Evolutionary conservation across 2,888 invertebrate genomes (phyloP).

Genomic region (Dicycla oo): DNA sequence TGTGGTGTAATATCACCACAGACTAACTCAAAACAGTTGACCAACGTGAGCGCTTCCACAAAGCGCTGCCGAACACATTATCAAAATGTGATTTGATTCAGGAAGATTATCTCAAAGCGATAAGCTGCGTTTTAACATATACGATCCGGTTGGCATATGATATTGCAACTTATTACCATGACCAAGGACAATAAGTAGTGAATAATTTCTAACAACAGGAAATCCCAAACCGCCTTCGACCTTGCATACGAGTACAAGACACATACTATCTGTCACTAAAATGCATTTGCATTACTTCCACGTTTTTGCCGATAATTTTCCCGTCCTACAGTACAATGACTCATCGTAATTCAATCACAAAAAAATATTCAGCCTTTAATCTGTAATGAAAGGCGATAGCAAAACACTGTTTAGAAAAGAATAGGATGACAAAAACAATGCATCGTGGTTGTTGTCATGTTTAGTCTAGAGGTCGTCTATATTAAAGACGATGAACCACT

Average conservation of each 20-base stretch:
- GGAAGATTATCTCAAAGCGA: slow-evolving; percentile 29
- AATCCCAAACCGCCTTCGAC: not conserved
- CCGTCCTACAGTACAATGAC: not conserved
- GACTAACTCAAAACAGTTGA: not conserved
- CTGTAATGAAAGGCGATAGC: not conserved
- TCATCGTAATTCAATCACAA: not conserved
- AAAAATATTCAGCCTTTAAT: not conserved
- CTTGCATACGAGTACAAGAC: not conserved
- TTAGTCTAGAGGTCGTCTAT: not conserved
- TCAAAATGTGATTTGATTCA: slow-evolving; percentile 15
- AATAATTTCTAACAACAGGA: not conserved
- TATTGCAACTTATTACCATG: not conserved
- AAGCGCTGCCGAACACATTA: slow-evolving; percentile 12
- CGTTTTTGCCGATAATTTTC: not conserved
- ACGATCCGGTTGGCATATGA: not conserved
- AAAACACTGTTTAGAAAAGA: not conserved
- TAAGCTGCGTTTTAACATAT: slow-evolving; percentile 9
- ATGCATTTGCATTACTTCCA: not conserved
- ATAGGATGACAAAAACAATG: not conserved
- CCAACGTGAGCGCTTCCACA: not conserved
- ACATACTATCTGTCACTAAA: not conserved
- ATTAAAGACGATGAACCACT: too few relatives aligned
- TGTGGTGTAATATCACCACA: not conserved
- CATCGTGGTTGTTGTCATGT: not conserved
- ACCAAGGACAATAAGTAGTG: not conserved